Evolutionary conservation across 2,113 vertebrate genomes (phyloP), one percentile per base, ranked within the genome.

Genomic region (Gasterosteus nipponicus): DNA sequence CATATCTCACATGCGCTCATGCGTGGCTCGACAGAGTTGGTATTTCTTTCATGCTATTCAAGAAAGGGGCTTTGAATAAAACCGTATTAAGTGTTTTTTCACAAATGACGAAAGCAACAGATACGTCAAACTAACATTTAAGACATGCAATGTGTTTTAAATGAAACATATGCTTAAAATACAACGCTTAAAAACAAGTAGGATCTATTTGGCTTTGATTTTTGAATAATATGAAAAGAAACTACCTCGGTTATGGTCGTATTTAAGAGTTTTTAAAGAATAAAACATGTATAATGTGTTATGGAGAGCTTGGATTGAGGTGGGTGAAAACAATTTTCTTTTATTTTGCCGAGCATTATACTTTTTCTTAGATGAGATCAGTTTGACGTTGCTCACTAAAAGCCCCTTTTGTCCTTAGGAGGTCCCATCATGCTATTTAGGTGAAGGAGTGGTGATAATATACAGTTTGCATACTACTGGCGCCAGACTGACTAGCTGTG

Each of bases 391-490:
- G 93, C 91, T 89, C 93, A 95, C 94, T 93, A 94, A 94, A 94
- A 94, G 93, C 93, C 89, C 83, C 22, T 92, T 94, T 95, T 94
- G 94, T 91, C 86, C 93, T 92, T 91, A 92, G 92, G 93, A 95
- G 94, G 94, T 94, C 93, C 94, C 91, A 93, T 93, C 92, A 82
- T 89, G 95, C 96, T 95, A 92, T 93, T 95, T 94, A 96, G 96
- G 96, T 95, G 96, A 96, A 94, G 96, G 93, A 97, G 96, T 95
- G 96, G 96, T 96, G 95, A 96, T 97, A 97, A 97, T 96, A 95
- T 94, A 96, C 94, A 95, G 96, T 97, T 96, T 95, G 97, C 96
- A 95, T 95, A 91, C 95, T 88, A 89, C 96, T 97, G 97, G 98
- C 98, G 97, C 97, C 98, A 97, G 96, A 89, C 96, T 95, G 97